Base-by-base conservation (phyloP, 2,113 vertebrate genomes). In the Bombycilla garrulus region DNA sequence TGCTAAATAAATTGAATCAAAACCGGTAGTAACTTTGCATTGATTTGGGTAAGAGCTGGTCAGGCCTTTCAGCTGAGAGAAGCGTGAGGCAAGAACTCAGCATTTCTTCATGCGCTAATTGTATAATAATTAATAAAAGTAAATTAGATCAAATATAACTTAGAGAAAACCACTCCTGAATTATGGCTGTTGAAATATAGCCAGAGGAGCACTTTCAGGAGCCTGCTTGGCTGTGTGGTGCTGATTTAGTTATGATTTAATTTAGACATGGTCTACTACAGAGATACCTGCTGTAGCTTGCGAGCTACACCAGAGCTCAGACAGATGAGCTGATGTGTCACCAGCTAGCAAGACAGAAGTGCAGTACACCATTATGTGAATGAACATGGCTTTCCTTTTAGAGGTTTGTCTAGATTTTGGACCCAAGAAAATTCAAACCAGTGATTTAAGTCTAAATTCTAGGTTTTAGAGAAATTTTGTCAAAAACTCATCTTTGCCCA, bases 201-300 rank as follows among this genome's bases (percentile, higher is more conserved):
- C 88, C 95, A 96, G 79, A 94, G 79, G 17, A 96, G 88, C 90
- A 95, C 92, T 97, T 96, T 92, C 79, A 94, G 79, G 25, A 83
- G 71, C 48, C 69, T 81, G 51, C 40, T 88, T 0, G 2, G 38
- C 62, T 92, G 64, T 67, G 88, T 67, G 94, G 81, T 42, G 73
- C 20, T 92, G 76, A 94, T 93, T 92, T 92, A 95, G 94, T 96
- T 86, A 90, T 2, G 31, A 42, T 56, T n/a, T n/a, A n/a, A 38
- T 83, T 94, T 77, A 88, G 70, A 91, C 40, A 80, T 8, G 50
- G 67, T 33, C 67, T 83, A 9, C 71, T 81, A 78, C 57, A 50
- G 74, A 81, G 84, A 64, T 78, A 93, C 45, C 35, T 77, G 70
- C 53, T 72, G 44, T 22, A 95, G 47, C 53, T 67, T 58, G 29